Evolutionary conservation across 1,140 invertebrate genomes (phyloP).

Genomic region (Steinernema feltiae): DNA sequence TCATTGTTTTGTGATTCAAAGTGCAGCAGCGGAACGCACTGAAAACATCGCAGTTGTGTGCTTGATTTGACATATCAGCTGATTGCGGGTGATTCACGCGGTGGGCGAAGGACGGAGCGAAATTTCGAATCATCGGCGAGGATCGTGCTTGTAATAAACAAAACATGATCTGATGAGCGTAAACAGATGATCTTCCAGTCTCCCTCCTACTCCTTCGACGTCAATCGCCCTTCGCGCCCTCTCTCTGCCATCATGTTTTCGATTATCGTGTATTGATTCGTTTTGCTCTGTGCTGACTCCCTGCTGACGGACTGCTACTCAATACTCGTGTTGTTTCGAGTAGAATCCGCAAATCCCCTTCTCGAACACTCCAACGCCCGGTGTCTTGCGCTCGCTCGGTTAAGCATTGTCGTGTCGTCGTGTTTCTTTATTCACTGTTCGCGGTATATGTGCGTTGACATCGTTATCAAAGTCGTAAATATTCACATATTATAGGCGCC

Average conservation of each 20-base stretch:
- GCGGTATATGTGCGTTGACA: neutral
- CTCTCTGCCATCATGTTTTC: neutral
- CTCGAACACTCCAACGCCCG: neutral
- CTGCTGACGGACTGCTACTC: neutral
- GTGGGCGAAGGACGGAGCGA: no score
- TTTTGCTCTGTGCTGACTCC: neutral
- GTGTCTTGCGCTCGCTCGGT: no score
- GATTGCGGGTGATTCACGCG: no score
- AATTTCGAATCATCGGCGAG: no score
- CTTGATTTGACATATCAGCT: no score
- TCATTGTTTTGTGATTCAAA: no score
- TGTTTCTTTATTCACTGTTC: neutral
- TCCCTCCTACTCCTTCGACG: neutral
- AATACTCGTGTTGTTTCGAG: no score
- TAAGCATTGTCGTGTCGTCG: neutral
- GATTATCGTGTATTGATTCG: slow-evolving; percentile 5
- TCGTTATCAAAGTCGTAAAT: neutral
- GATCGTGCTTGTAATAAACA: neutral
- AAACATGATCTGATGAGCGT: neutral
- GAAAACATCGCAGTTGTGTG: no score
- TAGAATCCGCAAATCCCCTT: neutral
- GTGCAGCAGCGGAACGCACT: no score
- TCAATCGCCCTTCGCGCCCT: slow-evolving; percentile 1
- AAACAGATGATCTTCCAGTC: slow-evolving; percentile 10
- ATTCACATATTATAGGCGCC: neutral